Percentiles rank a stretch among this genome's conserved stretches.
Conservation (phyloP, 2,113 vertebrate genomes). For the Oreochromis tanganicae region DNA sequence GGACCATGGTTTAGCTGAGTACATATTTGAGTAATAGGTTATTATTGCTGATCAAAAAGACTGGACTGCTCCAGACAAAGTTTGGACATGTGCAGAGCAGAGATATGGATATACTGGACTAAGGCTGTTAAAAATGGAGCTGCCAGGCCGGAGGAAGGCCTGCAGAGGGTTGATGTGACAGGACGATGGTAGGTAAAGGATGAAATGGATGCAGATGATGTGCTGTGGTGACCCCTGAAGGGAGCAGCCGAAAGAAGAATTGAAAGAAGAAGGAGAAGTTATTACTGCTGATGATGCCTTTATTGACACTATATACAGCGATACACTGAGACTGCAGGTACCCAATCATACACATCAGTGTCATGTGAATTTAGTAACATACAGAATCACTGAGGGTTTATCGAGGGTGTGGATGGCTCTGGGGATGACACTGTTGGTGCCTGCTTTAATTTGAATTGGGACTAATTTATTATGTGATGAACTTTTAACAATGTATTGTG, state of each 20-base stretch:
- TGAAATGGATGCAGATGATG: background rate
- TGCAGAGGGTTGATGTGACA: background rate
- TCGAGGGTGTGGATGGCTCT: background rate
- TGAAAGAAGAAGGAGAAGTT: background rate
- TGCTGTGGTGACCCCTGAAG: background rate
- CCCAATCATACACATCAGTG: background rate
- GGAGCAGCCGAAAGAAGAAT: background rate
- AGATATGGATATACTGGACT: background rate
- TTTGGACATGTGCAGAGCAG: background rate
- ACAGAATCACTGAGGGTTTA: background rate
- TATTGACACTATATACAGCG: background rate
- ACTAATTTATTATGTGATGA: background rate
- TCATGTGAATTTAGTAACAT: background rate
- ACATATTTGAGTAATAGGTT: background rate
- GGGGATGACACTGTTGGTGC: background rate
- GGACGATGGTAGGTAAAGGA: background rate
- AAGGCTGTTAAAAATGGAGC: background rate
- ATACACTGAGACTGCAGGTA: background rate
- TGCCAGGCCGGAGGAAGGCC: background rate
- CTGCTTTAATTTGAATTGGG: background rate
- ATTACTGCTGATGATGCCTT: background rate
- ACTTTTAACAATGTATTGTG: background rate
- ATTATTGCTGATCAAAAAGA: background rate
- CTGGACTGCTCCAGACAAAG: background rate
- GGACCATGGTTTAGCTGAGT: background rate